Conservation (phyloP, 2,888 invertebrate species). For the Leptura quadrifasciata region DNA sequence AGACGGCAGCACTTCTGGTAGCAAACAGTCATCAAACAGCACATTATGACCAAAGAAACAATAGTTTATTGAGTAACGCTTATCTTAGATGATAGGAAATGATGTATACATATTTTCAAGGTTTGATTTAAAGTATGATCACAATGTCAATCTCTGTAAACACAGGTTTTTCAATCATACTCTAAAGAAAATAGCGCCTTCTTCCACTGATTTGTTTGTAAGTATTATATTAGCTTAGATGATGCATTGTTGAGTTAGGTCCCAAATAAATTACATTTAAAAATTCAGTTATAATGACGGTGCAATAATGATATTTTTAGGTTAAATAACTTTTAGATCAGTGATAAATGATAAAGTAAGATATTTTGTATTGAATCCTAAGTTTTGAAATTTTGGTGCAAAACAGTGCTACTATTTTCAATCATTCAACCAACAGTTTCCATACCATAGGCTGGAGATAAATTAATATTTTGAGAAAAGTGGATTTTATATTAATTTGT, state of each 20-base stretch:
- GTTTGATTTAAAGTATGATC: conserved; percentile 23
- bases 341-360: background rate
- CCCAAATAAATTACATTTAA: conserved; percentile 5
- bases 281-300: background rate
- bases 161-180: conserved; percentile 10
- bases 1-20: background rate
- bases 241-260: background rate
- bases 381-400: background rate
- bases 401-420: no score
- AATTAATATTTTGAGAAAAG: no score
- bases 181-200: conserved; percentile 5
- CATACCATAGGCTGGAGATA: no score
- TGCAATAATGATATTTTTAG: background rate
- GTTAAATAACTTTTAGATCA: no score
- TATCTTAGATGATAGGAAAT: background rate
- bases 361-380: background rate
- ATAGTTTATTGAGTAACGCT: background rate
- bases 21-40: background rate
- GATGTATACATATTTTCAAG: background rate
- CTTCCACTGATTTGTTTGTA: background rate
- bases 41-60: background rate
- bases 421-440: no score
- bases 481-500: no score
- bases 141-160: conserved; percentile 44
- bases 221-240: background rate